Evolutionary conservation across 2,113 vertebrate genomes (phyloP).

Genomic region (Chamaea fasciata): DNA sequence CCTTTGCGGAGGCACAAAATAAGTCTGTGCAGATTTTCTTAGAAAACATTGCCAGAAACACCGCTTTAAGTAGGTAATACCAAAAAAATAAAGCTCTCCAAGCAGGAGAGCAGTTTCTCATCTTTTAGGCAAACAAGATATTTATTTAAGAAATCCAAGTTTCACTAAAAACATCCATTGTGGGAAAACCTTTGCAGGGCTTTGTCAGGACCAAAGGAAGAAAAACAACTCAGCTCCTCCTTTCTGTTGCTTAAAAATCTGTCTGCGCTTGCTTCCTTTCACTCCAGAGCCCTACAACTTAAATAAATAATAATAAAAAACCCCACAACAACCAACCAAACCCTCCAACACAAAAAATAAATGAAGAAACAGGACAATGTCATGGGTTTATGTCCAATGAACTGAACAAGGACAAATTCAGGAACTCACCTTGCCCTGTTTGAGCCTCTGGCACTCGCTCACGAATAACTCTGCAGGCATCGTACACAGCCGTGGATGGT

Average conservation of each 20-base stretch:
- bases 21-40: background rate
- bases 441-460: conserved; percentile 95
- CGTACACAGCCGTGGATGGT: conserved; percentile 91
- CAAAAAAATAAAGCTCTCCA: background rate
- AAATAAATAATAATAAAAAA: background rate
- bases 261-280: background rate
- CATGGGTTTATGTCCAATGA: fast-evolving
- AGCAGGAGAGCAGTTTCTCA: background rate
- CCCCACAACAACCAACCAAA: background rate
- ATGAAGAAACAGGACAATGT: background rate
- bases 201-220: background rate
- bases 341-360: background rate
- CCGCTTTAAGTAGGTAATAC: background rate
- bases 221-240: background rate
- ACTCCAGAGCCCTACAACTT: background rate
- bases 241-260: background rate
- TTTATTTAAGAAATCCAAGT: background rate
- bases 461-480: conserved; percentile 91
- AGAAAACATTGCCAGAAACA: background rate
- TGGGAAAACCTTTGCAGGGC: background rate
- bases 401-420: fast-evolving
- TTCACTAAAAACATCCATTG: background rate
- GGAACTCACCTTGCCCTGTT: conserved; percentile 85
- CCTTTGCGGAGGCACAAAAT: background rate
- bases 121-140: background rate